Percentiles rank a stretch among this genome's conserved stretches.
Conservation (phyloP, 35 echinoderm and acorn worm genomes). For the Diadema setosum region DNA sequence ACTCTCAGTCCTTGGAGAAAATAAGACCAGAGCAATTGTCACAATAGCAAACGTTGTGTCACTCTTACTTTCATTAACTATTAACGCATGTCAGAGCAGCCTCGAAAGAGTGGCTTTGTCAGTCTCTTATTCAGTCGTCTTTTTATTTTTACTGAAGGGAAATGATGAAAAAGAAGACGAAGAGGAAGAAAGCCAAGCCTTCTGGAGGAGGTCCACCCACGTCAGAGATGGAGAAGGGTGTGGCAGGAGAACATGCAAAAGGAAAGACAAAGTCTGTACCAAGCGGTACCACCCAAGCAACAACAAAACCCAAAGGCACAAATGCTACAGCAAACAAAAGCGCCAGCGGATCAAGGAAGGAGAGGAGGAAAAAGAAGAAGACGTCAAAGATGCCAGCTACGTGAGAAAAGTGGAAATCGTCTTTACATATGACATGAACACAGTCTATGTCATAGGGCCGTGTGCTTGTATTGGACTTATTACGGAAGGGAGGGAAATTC, state of each 20-base stretch:
- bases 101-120: background rate
- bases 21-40: too few relatives aligned
- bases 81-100: background rate
- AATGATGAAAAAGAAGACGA: background rate
- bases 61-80: background rate
- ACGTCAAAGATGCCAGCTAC: background rate
- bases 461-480: too few relatives aligned
- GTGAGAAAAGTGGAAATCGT: too few relatives aligned
- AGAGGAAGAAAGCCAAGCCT: background rate
- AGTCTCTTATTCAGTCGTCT: background rate
- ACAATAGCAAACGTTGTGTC: too few relatives aligned
- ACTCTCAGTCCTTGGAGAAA: background rate
- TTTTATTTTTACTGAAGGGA: background rate
- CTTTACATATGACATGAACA: too few relatives aligned
- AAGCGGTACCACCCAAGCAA: background rate
- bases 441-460: too few relatives aligned
- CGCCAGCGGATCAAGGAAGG: background rate
- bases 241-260: background rate
- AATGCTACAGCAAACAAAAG: background rate
- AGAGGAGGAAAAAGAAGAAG: background rate
- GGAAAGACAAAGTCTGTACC: background rate
- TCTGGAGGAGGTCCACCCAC: background rate
- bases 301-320: background rate
- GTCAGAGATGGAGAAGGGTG: background rate
- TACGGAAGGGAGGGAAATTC: too few relatives aligned